Evolutionary conservation across 2,113 vertebrate species (phyloP), one percentile per base, ranked within the genome.

Genomic region (Phasianus colchicus): DNA sequence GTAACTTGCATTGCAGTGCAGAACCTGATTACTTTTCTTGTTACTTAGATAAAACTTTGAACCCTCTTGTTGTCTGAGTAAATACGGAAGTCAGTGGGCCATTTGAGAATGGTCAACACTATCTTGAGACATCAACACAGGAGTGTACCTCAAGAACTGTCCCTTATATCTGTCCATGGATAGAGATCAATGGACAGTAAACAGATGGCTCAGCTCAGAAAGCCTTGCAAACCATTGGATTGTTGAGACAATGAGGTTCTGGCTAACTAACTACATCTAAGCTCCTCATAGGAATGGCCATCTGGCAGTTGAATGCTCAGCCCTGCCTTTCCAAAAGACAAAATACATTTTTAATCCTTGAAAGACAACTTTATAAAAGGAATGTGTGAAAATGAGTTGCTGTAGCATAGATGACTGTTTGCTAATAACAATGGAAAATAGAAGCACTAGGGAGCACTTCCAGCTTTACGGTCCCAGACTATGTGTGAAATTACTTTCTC

Each of bases 131-230:
- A 25, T 43, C 58, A 66, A 64, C 36, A 61, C 32, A 79, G 67
- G 30, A 69, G 60, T 47, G 54, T 65, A 36, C n/a, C 54, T 61
- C 54, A 9, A 70, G 79, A 71, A 43, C 30, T 38, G 58, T 1
- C 12, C 54, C 20, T 65, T 43, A 7, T 18, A 60, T 45, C n/a
- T 85, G 14, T 45, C 8, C 36, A 32, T 40, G 75, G 57, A 72
- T 67, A 82, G 57, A 40, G 25, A 36, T 90, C 64, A 48, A 6
- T 48, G 19, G 13, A 27, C 15, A 58, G 25, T 13, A 73, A 61
- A 73, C 72, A 93, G 83, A 93, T 80, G 75, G 79, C 43, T 88
- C 19, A 57, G 29, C 67, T 85, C 34, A 73, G 55, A 40, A 90
- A 47, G 10, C 40, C 60, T 57, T 45, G 72, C 73, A 36, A 83